These are phyloP conservation scores for Philypnodon macrostomus DNA, from an alignment of 2,797 vertebrate species.

Conservation along the genomic window DNA sequence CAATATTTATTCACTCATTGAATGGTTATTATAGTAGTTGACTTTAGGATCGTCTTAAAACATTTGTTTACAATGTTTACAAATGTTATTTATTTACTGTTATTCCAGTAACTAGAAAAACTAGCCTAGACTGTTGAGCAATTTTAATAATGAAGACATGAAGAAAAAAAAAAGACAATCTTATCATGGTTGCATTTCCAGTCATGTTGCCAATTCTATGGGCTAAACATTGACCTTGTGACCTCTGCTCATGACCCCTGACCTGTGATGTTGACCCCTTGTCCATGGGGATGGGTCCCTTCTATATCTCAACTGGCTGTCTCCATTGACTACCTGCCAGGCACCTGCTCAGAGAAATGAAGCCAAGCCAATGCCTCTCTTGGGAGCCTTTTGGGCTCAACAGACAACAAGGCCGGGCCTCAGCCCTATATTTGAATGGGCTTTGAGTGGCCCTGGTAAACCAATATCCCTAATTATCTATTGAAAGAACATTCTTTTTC, in stretches of 20 bases:
- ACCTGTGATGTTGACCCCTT: slow-evolving; percentile 83
- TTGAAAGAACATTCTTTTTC: slow-evolving; percentile 82
- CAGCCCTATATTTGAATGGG: slow-evolving; percentile 76
- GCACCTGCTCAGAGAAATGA: slow-evolving; percentile 95
- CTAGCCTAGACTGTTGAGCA: too few species aligned
- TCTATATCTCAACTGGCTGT: slow-evolving; percentile 77
- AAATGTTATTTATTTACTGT: too few species aligned
- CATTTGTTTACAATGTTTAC: too few species aligned
- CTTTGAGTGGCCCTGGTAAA: slow-evolving; percentile 81
- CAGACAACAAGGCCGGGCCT: slow-evolving; percentile 74
- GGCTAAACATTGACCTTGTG: slow-evolving; percentile 86
- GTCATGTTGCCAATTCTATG: slow-evolving; percentile 82
- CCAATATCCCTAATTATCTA: slow-evolving; percentile 96
- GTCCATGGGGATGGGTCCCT: slow-evolving; percentile 71
- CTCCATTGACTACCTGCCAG: slow-evolving; percentile 96
- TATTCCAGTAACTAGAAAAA: too few species aligned
- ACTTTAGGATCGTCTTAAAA: too few species aligned
- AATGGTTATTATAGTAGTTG: too few species aligned
- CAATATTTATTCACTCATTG: too few species aligned
- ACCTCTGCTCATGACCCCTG: slow-evolving; percentile 82
- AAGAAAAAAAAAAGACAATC: slow-evolving; percentile 8
- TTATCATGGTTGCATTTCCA: slow-evolving; percentile 58
- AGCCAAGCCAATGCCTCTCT: slow-evolving; percentile 84
- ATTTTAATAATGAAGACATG: neutral
- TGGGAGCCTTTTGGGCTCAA: slow-evolving; percentile 79